Base-by-base conservation (phyloP, 2,113 vertebrate genomes). In the Bagarius yarrelli region DNA sequence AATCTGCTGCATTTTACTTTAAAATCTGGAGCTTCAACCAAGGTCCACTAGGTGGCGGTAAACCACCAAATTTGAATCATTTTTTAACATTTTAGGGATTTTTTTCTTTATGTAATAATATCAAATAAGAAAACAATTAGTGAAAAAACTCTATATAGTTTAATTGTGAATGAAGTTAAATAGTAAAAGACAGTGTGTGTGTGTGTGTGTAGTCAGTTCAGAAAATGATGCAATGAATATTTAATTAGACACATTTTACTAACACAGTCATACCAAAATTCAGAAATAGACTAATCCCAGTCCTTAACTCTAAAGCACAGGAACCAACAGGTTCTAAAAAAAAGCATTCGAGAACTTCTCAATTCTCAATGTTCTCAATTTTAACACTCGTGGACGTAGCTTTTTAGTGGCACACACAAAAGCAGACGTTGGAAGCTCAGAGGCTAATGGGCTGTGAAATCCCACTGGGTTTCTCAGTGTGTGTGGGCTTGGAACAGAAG, bases 261-360 rank as follows among this genome's bases (percentile, higher is more conserved):
- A 44, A 59, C 52, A 67, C 52, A 70, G 63, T 71, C 36, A 14
- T 59, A 60, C 36, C 36, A 47, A 50, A 36, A 32, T 59, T 79
- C 16, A 63, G 47, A 82, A 79, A 81, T 84, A 78, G 34, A 6
- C 15, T 78, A 84, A 79, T 82, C 80, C 80, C 72, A 53, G 44
- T 53, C 19, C 40, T 57, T 30, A 32, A 40, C 27, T 30, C 25
- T 32, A 75, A 57, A 78, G 69, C 57, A 64, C 19, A 72, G 71
- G 52, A 66, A 30, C n/a, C n/a, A n/a, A n/a, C n/a, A n/a, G n/a
- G n/a, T n/a, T n/a, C n/a, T 40, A 40, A 40, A 6, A 3, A 40
- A 6, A 40, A 6, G 36, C 3, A 40, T 40, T 3, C 6, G 36
- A 3, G 3, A 40, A 47, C 44, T 40, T 3, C 36, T 3, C 5